Evolutionary conservation across 2,797 vertebrate genomes (phyloP), one percentile per base, ranked within the genome.

Genomic region (Eurystomus glaucurus): DNA sequence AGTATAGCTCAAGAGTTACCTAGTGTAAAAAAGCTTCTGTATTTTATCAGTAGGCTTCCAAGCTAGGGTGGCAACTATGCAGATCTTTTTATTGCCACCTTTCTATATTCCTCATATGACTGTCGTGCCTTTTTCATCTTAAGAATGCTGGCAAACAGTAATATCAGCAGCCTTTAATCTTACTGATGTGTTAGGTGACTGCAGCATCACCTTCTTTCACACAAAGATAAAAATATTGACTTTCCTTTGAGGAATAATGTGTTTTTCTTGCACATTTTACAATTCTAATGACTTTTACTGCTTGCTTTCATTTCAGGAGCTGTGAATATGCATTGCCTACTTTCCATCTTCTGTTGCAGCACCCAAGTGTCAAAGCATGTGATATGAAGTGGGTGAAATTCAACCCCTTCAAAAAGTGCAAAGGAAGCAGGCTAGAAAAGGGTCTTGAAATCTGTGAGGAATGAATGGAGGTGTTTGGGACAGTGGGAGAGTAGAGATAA

Each of bases 221-320:
- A 46, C 26, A 86, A 71, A 95, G 81, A 61, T 90, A 96, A 96
- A 97, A 97, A 95, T 85, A 69, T 52, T 78, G 82, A 45, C 12
- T 82, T 90, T 72, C 60, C 79, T 33, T 21, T 61, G 64, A 46
- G 84, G 54, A 46, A 87, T 75, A 69, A 62, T 35, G 28, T 68
- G 65, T 57, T 80, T 80, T 91, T 85, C 58, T 91, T 89, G 61
- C 58, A 45, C 0, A 0, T 95, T 96, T 97, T 97, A 95, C 83
- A 95, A 94, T 97, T 92, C 83, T 96, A 88, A 97, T 97, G 39
- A 23, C 28, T 96, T 94, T 93, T 88, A 43, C 46, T 10, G 16
- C 61, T 74, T 96, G 79, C 55, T 91, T 78, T 93, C 94, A 48
- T 92, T 93, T 91, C 81, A 83, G 61, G 41, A 77, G 15, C 54